Evolutionary conservation across 2,888 invertebrate species (phyloP).

Genomic region (Tenthredo mesomela): DNA sequence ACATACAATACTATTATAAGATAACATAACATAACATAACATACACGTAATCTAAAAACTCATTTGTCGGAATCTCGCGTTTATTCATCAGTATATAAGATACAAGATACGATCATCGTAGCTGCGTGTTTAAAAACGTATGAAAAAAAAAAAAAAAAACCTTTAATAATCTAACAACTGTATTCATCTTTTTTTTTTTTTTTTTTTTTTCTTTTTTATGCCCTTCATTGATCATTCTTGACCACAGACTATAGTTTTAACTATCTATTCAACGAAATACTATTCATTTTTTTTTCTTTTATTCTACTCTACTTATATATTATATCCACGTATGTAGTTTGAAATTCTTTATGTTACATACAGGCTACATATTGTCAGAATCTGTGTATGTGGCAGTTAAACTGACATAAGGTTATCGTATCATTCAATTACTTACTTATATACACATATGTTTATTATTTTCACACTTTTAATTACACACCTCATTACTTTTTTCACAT

Average conservation of each 20-base stretch:
- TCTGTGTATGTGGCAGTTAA: too few relatives aligned
- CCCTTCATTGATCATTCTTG: constrained; percentile 10
- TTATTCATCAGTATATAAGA: background rate
- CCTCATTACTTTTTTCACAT: too few relatives aligned
- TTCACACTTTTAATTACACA: too few relatives aligned
- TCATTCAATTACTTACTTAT: too few relatives aligned
- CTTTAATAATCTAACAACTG: background rate
- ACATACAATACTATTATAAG: background rate
- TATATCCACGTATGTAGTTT: background rate
- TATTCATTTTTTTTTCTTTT: background rate
- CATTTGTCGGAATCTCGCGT: background rate
- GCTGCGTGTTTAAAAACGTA: background rate
- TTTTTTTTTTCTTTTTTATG: background rate
- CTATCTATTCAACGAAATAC: background rate
- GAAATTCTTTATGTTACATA: too few relatives aligned
- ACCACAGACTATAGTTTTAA: background rate
- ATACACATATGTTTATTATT: background rate
- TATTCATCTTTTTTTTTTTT: background rate
- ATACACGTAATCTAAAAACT: background rate
- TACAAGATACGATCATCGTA: background rate
- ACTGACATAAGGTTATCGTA: too few relatives aligned
- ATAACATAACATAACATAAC: background rate
- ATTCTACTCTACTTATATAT: background rate
- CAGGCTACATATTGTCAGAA: too few relatives aligned
- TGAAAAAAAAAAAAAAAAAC: background rate